These are phyloP conservation scores for Amblyjoppa proteus DNA, from an alignment of 2,888 invertebrate species.

Conservation along the genomic window DNA sequence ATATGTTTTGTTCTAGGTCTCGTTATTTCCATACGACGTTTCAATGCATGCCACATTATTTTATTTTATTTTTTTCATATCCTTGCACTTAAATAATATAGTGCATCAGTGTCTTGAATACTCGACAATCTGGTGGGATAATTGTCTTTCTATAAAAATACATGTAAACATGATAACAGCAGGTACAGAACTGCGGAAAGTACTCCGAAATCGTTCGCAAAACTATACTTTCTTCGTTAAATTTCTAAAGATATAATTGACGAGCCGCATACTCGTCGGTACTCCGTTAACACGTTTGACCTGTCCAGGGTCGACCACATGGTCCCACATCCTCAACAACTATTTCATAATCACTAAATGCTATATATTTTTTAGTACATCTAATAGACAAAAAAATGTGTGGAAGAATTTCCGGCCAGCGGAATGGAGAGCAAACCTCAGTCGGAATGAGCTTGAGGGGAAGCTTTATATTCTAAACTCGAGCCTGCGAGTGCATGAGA, in stretches of 20 bases:
- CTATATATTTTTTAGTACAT: neutral
- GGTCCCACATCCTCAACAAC: constrained; percentile 51
- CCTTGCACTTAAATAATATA: neutral
- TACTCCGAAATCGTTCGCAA: constrained; percentile 11
- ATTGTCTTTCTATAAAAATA: constrained; percentile 57
- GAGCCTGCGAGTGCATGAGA: neutral
- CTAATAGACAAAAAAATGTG: constrained; percentile 1
- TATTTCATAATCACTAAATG: constrained; percentile 28
- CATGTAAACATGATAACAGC: constrained; percentile 50
- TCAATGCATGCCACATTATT: neutral
- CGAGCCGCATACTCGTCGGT: constrained; percentile 22
- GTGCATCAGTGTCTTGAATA: constrained; percentile 9
- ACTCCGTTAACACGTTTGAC: neutral
- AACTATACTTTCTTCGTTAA: neutral
- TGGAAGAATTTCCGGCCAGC: constrained; percentile 37
- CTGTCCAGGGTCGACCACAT: constrained; percentile 1
- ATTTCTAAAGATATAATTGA: constrained; percentile 22
- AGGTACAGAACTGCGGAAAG: constrained; percentile 53
- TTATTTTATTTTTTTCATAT: constrained; percentile 28
- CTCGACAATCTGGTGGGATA: constrained; percentile 22
- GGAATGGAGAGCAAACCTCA: constrained; percentile 1
- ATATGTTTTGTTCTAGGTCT: constrained; percentile 1
- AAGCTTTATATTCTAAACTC: neutral
- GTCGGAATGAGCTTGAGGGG: neutral
- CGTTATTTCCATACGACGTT: neutral